phyloP scores from a whole-genome alignment of 2,888 invertebrate genomes.

The Brachyptera risi region DNA sequence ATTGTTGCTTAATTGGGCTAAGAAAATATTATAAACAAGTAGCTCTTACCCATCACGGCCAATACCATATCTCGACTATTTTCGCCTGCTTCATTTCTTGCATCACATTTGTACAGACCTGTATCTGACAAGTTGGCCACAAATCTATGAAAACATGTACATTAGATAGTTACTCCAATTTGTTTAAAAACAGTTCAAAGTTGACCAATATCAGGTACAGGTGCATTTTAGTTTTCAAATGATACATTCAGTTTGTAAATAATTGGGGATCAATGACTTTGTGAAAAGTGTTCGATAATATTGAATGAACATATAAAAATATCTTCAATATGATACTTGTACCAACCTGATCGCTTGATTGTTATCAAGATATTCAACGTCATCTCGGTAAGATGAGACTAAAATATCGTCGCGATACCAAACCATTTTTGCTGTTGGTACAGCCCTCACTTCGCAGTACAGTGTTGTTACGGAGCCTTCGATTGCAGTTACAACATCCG shows the following conservation, averaged over 20 bases:
- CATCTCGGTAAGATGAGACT: conserved; percentile 10
- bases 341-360: conserved; percentile 27
- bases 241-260: no score
- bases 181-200: no score
- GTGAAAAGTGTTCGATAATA: no score
- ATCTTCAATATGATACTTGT: no score
- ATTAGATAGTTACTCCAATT: no score
- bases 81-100: conserved; percentile 52
- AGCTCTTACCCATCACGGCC: conserved; percentile 43
- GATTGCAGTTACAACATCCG: conserved; percentile 33
- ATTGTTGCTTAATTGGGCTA: no score
- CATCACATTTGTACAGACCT: conserved; percentile 56
- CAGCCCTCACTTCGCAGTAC: conserved; percentile 38
- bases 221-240: no score
- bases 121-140: conserved; percentile 53
- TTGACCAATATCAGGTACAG: no score
- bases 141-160: no score
- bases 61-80: conserved; percentile 44
- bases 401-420: conserved; percentile 41
- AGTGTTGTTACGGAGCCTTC: conserved; percentile 34
- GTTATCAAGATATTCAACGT: conserved; percentile 22
- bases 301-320: not conserved
- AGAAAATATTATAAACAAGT: no score
- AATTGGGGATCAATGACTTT: no score
- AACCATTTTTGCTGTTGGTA: conserved; percentile 41